Evolutionary conservation across 1,140 invertebrate genomes (phyloP).

Genomic region (Dryas iulia): DNA sequence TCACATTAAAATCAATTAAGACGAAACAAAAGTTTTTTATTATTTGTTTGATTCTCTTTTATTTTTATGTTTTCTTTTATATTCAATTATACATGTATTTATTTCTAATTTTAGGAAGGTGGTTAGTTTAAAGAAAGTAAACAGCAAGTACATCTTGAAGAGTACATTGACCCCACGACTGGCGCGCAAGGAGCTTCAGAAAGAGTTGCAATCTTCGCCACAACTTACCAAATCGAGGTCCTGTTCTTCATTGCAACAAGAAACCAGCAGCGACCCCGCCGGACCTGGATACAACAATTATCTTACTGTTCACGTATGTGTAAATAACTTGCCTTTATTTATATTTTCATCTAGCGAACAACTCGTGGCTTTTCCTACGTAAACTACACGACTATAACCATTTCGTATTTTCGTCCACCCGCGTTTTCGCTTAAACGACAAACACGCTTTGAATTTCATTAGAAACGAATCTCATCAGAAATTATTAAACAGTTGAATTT

Average conservation of each 20-base stretch:
- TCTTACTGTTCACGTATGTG: conserved; percentile 86
- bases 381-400: too few relatives aligned
- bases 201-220: conserved; percentile 79
- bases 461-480: too few relatives aligned
- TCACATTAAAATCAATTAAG: too few relatives aligned
- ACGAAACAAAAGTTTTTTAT: too few relatives aligned
- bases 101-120: conserved; percentile 82
- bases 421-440: too few relatives aligned
- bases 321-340: neutral
- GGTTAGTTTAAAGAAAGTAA: conserved; percentile 90
- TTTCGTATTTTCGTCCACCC: too few relatives aligned
- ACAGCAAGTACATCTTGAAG: conserved; percentile 91
- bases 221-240: conserved; percentile 85
- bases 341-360: neutral
- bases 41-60: too few relatives aligned
- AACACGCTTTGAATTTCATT: too few relatives aligned
- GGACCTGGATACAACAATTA: conserved; percentile 83
- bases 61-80: too few relatives aligned
- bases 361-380: too few relatives aligned
- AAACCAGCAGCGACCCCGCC: conserved; percentile 72
- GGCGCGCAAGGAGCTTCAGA: conserved; percentile 85
- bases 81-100: too few relatives aligned
- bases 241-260: conserved; percentile 84
- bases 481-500: too few relatives aligned
- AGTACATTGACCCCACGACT: conserved; percentile 89